phyloP scores from a whole-genome alignment of 2,113 vertebrate genomes.

The Chionomys nivalis region DNA sequence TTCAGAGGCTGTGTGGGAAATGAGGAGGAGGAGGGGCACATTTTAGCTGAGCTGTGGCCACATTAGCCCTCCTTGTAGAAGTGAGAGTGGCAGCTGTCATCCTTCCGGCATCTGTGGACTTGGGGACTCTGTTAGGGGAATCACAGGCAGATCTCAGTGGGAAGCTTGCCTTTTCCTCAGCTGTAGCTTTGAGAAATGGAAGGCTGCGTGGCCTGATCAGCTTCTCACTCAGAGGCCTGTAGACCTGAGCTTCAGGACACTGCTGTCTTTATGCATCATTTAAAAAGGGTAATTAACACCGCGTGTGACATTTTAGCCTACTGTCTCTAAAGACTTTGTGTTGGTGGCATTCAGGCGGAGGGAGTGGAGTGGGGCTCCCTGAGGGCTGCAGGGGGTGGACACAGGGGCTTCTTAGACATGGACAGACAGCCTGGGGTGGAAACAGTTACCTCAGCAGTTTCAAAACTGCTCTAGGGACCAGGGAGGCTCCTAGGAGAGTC shows the following conservation, averaged over 20 bases:
- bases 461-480: not conserved
- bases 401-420: not conserved
- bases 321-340: not conserved
- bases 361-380: too few relatives aligned
- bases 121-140: too few relatives aligned
- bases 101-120: not conserved
- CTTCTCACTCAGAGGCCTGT: not conserved
- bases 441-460: not conserved
- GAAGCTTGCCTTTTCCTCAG: not conserved
- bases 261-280: not conserved
- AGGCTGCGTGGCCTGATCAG: not conserved
- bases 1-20: not conserved
- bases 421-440: not conserved
- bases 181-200: not conserved
- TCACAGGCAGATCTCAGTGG: not conserved
- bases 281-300: slow-evolving; percentile 26
- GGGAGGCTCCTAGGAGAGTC: not conserved
- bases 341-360: not conserved
- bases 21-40: too few relatives aligned
- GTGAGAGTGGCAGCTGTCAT: not conserved
- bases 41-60: not conserved
- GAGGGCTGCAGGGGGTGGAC: not conserved
- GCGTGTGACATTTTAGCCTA: not conserved
- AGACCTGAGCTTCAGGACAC: not conserved
- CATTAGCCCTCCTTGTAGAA: not conserved